These are phyloP conservation scores for Dasypus novemcinctus DNA, from an alignment of 2,113 vertebrate genomes.

Conservation along the genomic window DNA sequence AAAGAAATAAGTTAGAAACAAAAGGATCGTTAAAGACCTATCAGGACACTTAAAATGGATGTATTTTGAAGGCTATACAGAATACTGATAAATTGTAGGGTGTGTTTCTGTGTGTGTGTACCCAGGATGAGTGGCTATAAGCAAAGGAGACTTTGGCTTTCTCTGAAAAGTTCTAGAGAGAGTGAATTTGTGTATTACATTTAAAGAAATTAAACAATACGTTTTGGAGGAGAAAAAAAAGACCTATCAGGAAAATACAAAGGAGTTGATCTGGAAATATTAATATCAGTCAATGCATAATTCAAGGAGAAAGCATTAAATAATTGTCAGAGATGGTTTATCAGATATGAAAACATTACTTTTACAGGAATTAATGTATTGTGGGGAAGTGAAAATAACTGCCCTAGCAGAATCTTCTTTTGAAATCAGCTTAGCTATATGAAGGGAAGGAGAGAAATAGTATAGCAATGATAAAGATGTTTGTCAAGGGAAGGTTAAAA, in stretches of 20 bases:
- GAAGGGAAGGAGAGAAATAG: background rate
- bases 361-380: background rate
- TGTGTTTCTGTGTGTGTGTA: background rate
- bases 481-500: conserved; percentile 23
- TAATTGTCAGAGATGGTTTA: background rate
- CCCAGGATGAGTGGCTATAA: background rate
- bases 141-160: background rate
- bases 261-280: background rate
- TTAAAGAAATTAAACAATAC: background rate
- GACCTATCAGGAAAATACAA: background rate
- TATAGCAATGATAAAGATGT: background rate
- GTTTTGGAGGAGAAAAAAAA: no score
- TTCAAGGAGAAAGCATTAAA: conserved; percentile 17
- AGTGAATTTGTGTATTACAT: background rate
- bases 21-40: background rate
- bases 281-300: background rate
- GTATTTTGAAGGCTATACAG: background rate
- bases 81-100: background rate
- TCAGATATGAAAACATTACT: background rate
- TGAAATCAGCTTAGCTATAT: background rate
- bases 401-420: background rate
- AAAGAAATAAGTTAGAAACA: background rate
- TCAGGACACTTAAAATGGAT: background rate
- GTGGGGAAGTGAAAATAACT: background rate
- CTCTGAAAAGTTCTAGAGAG: background rate